phyloP scores from a whole-genome alignment of 2,113 vertebrate genomes.

The Himantopus leucocephalus region DNA sequence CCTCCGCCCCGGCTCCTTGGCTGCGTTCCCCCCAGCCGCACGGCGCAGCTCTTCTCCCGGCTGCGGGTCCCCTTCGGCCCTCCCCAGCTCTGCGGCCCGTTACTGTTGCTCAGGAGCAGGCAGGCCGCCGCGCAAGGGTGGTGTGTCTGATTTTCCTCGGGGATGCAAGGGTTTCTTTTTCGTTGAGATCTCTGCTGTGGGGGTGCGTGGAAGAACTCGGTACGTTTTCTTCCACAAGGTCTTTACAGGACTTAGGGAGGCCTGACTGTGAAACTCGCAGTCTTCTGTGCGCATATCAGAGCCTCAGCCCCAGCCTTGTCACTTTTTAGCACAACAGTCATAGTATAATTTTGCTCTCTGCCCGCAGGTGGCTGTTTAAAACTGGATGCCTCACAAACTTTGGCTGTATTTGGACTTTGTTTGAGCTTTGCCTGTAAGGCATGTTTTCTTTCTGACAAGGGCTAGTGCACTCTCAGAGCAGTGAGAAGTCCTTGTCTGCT shows the following conservation, averaged over 20 bases:
- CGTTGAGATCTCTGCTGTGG: rapidly evolving
- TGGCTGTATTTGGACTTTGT: too few relatives aligned
- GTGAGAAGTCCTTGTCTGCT: neutral
- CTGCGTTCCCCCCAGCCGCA: too few relatives aligned
- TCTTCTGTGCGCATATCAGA: rapidly evolving
- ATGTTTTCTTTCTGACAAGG: too few relatives aligned
- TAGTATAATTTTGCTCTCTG: neutral
- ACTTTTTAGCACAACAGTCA: rapidly evolving
- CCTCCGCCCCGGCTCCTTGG: neutral
- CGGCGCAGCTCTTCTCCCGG: neutral
- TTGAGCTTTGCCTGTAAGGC: neutral
- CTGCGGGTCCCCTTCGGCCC: neutral
- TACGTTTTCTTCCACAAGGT: rapidly evolving
- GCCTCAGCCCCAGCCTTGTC: too few relatives aligned
- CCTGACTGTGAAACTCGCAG: rapidly evolving
- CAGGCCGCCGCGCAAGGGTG: neutral
- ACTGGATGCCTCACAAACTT: neutral
- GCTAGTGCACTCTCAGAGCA: rapidly evolving
- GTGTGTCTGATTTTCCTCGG: rapidly evolving
- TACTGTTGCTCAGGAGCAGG: neutral
- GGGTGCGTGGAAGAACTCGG: neutral
- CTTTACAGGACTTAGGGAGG: rapidly evolving
- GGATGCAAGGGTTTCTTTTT: rapidly evolving
- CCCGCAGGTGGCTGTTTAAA: too few relatives aligned
- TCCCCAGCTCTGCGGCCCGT: neutral